Evolutionary conservation across 2,797 vertebrate species (phyloP).

Genomic region (Sebastes baramenuke): DNA sequence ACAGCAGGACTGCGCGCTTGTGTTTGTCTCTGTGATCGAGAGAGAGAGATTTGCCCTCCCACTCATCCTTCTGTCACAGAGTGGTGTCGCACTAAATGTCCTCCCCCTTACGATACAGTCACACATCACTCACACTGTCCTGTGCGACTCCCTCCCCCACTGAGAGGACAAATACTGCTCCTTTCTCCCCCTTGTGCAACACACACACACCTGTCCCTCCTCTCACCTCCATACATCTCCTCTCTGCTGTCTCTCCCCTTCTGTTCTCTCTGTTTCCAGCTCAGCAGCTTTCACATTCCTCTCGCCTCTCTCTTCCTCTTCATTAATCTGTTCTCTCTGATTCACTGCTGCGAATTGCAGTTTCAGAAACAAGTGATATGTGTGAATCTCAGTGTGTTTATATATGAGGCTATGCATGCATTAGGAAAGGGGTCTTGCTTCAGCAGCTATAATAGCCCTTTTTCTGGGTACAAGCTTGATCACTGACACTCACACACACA

Average conservation of each 20-base stretch:
- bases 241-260: constrained; percentile 32
- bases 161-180: constrained; percentile 63
- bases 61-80: constrained; percentile 69
- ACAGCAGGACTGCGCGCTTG: constrained; percentile 42
- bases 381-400: constrained; percentile 15
- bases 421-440: constrained; percentile 51
- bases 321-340: constrained; percentile 33
- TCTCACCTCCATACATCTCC: constrained; percentile 53
- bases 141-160: constrained; percentile 41
- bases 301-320: constrained; percentile 13
- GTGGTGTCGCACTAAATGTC: constrained; percentile 70
- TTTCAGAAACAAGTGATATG: constrained; percentile 27
- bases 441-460: constrained; percentile 40
- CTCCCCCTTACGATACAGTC: constrained; percentile 52
- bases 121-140: constrained; percentile 73
- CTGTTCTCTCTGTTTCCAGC: constrained; percentile 42
- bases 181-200: constrained; percentile 13
- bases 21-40: constrained; percentile 44
- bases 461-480: constrained; percentile 22
- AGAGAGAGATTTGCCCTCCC: constrained; percentile 61
- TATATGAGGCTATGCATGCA: constrained; percentile 29
- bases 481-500: constrained; percentile 20
- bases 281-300: constrained; percentile 42
- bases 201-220: constrained; percentile 36
- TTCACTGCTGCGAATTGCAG: constrained; percentile 31